Conservation (phyloP, 2,888 invertebrate genomes). For the Sarcophaga variegata region DNA sequence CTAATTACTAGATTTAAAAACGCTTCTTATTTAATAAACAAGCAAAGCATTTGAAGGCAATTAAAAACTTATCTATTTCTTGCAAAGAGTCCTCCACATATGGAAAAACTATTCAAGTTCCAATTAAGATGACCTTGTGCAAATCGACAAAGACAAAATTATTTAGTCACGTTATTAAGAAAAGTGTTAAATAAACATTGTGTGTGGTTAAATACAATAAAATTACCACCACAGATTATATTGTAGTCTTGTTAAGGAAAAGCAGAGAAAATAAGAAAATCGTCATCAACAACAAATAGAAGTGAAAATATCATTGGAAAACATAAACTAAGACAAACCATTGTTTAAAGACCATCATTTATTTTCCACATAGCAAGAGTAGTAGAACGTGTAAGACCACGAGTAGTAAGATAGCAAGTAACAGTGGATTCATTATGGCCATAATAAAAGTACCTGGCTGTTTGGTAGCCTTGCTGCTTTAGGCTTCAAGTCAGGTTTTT, state of each 20-base stretch:
- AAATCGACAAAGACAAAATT: slow-evolving; percentile 33
- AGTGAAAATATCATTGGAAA: background rate
- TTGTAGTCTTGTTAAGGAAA: background rate
- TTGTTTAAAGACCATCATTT: slow-evolving; percentile 57
- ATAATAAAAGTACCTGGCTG: background rate
- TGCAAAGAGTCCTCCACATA: background rate
- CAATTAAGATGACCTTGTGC: slow-evolving; percentile 63
- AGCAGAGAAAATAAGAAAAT: slow-evolving; percentile 3
- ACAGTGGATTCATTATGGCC: background rate
- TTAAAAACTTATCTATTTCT: slow-evolving; percentile 3
- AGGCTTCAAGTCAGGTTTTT: slow-evolving; percentile 27
- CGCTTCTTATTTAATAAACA: background rate
- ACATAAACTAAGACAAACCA: slow-evolving; percentile 52
- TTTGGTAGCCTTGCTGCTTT: background rate
- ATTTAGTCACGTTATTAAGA: slow-evolving; percentile 60
- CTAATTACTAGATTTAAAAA: slow-evolving; percentile 8
- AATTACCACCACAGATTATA: slow-evolving; percentile 1
- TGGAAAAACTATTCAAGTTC: slow-evolving; percentile 8
- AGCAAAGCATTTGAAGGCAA: background rate
- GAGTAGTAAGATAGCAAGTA: background rate
- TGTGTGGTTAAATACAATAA: no score
- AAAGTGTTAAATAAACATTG: slow-evolving; percentile 49
- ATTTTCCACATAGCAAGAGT: slow-evolving; percentile 40
- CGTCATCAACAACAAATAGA: background rate
- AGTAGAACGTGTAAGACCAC: background rate